Evolutionary conservation across 1,140 invertebrate genomes (phyloP).

Genomic region (Archegozetes longisetosus): DNA sequence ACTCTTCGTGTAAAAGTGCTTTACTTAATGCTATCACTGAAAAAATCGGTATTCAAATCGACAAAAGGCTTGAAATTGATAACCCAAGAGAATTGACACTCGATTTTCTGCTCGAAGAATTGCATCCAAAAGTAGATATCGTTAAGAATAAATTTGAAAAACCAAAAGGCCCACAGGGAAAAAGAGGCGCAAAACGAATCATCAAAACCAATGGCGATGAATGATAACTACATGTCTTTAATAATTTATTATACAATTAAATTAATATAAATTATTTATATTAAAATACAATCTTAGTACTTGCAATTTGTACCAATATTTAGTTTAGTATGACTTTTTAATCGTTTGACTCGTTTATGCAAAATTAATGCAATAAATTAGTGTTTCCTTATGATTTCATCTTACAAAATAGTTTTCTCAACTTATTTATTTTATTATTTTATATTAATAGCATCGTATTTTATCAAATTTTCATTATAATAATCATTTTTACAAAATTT

Average conservation of each 20-base stretch:
- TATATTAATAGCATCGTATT: too few species aligned
- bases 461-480: too few species aligned
- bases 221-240: background rate
- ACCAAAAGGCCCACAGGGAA: background rate
- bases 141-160: background rate
- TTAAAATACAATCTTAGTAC: background rate
- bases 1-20: constrained; percentile 85
- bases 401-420: too few species aligned
- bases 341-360: too few species aligned
- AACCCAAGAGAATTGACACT: constrained; percentile 71
- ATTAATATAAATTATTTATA: background rate
- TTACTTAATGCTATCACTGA: constrained; percentile 52
- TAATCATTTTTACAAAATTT: too few species aligned
- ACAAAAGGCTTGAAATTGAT: constrained; percentile 85
- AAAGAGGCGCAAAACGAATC: background rate
- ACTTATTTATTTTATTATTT: too few species aligned
- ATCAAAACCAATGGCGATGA: background rate
- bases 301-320: too few species aligned
- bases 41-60: constrained; percentile 45
- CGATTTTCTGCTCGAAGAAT: constrained; percentile 72
- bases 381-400: too few species aligned
- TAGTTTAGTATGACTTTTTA: too few species aligned
- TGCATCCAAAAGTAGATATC: constrained; percentile 73
- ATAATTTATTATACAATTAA: background rate
- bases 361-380: too few species aligned